Evolutionary conservation across 2,797 vertebrate genomes (phyloP), one percentile per base, ranked within the genome.

Genomic region (Sebastes glaucus): DNA sequence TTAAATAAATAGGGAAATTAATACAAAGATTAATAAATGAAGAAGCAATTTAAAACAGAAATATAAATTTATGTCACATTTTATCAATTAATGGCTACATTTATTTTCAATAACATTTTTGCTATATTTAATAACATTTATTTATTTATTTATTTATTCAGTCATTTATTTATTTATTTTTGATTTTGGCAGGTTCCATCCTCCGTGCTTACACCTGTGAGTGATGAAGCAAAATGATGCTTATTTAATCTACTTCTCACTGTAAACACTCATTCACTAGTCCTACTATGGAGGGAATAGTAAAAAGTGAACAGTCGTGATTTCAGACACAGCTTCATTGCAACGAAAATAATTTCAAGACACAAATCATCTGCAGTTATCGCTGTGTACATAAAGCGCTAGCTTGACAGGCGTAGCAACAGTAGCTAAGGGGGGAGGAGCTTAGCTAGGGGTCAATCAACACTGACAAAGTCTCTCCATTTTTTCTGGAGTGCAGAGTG

Each of bases 401-500:
- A 25, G 7, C 42, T 33, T 33, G 22, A 56, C 28, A 56, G 9
- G 55, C 23, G 22, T 2, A 25, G 38, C 13, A 65, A 53, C 18
- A 61, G 52, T 63, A 22, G 59, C 16, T 32, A 16, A 42, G 63
- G 63, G 83, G 42, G 42, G 74, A 52, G 53, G 73, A 46, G 27
- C 74, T 73, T 68, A 75, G 27, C 16, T 27, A 42, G 70, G 46
- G 57, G 76, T 80, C 71, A 70, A 61, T 76, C 60, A 69, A 80
- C 32, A 82, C 35, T 5, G 61, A 78, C 35, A 70, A 42, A 75
- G 71, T 61, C 25, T 64, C 61, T 76, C 61, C 42, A 77, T 71
- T 80, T 74, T 74, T 76, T 80, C n/a, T 38, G 8, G 11, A 18
- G 23, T 27, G 18, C 4, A 61, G 55, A 78, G 59, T 83, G 87